Conservation (phyloP, 2,888 invertebrate genomes). For the Pelosia muscerda region DNA sequence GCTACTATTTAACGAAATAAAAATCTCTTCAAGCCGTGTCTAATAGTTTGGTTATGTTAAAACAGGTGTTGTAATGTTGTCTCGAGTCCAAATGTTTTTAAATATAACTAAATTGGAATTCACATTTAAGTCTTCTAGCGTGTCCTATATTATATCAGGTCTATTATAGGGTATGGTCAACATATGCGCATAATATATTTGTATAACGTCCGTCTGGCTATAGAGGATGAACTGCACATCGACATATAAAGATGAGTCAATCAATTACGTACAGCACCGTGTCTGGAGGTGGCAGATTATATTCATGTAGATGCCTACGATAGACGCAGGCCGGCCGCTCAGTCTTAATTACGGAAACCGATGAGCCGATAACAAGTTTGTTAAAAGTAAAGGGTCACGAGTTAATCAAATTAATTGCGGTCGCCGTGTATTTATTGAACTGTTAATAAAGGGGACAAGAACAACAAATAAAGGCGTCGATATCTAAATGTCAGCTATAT, state of each 20-base stretch:
- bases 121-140: too few species aligned
- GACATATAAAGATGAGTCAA: not conserved
- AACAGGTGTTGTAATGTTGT: too few species aligned
- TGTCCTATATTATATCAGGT: too few species aligned
- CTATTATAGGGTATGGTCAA: too few species aligned
- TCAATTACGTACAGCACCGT: not conserved
- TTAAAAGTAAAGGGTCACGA: conserved; percentile 7
- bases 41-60: too few species aligned
- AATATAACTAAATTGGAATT: too few species aligned
- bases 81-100: too few species aligned
- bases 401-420: conserved; percentile 11
- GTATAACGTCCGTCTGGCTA: not conserved
- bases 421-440: not conserved
- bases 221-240: not conserved
- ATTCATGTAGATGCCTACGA: not conserved
- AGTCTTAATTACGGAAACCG: not conserved
- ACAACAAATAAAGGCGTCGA: not conserved
- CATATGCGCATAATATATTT: too few species aligned
- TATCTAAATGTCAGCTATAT: too few species aligned
- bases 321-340: not conserved
- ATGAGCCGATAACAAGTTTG: conserved; percentile 2
- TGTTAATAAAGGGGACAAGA: not conserved
- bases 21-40: too few species aligned
- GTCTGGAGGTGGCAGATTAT: conserved; percentile 4
- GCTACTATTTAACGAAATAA: too few species aligned